Base-by-base conservation (phyloP, 2,797 vertebrate species). In the Synanceia verrucosa region DNA sequence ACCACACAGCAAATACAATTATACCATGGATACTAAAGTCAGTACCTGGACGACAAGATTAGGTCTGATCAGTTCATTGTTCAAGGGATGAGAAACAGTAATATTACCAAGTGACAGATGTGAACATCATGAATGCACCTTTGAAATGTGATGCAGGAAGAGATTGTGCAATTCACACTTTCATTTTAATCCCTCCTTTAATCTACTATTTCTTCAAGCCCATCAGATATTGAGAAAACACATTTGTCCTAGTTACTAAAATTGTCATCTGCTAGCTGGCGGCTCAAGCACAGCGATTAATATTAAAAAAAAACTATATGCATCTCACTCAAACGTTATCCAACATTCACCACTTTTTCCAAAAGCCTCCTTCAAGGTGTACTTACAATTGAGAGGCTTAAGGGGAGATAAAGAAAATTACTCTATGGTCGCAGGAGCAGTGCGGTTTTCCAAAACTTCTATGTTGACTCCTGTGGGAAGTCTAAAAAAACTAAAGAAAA, bases 21-120 rank as follows among this genome's bases (percentile, higher is more conserved):
- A 85, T 81, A 76, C 78, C 8, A 2, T 2, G 13, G 67, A 78
- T 29, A 44, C 33, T 24, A 10, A 51, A 81, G 52, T 74, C 66
- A 86, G 77, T 69, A 79, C 72, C 61, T 51, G 41, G 62, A 56
- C 1, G 4, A 37, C 19, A 77, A 77, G 87, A 88, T 89, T 78
- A 51, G 18, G 29, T 70, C 60, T 69, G 36, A 72, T 79, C 48
- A 62, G 23, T 78, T 61, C 67, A 81, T 74, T 47, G 50, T 73
- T 82, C 60, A 36, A 47, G 12, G 60, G 65, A 81, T 73, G 6
- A 57, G 70, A 37, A 70, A 55, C 11, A 48, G 55, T 26, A 39
- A 76, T 36, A 78, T 72, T 63, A 69, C 18, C 18, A 5, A 12
- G 46, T 11, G 37, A 64, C 79, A 83, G 81, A 82, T 63, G 75